phyloP scores from a whole-genome alignment of 2,797 vertebrate species.

The Coccyzus lansbergi region DNA sequence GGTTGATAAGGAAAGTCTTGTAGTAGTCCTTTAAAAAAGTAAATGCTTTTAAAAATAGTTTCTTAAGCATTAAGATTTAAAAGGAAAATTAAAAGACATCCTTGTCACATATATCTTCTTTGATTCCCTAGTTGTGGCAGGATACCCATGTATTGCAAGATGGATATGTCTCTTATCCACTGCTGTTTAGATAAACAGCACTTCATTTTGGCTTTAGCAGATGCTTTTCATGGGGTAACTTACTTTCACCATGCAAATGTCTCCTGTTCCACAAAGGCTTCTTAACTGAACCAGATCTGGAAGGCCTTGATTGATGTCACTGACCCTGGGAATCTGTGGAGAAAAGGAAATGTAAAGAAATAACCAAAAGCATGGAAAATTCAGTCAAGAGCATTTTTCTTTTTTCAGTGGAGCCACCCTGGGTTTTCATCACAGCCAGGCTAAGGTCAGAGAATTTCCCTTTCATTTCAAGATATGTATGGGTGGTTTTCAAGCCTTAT shows the following conservation, averaged over 20 bases:
- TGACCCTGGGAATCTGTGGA: not conserved
- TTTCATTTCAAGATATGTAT: not conserved
- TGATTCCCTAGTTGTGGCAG: not conserved
- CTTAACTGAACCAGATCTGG: not conserved
- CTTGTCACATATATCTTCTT: not conserved
- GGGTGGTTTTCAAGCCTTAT: not conserved
- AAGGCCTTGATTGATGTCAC: not conserved
- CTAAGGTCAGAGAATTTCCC: not conserved
- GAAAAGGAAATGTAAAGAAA: not conserved
- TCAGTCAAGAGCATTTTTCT: not conserved
- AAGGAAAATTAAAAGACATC: rapidly evolving
- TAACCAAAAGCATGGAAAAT: not conserved
- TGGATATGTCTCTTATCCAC: not conserved
- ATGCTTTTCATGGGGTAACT: not conserved
- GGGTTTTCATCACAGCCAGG: not conserved
- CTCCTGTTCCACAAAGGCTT: not conserved
- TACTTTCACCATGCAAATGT: not conserved
- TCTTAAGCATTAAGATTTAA: not conserved
- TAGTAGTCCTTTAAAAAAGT: not conserved
- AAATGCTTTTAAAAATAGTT: not conserved
- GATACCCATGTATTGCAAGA: not conserved
- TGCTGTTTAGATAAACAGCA: not conserved
- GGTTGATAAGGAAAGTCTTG: not conserved
- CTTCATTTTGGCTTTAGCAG: not conserved
- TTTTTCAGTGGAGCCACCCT: not conserved